Evolutionary conservation across 1,140 invertebrate genomes (phyloP).

Genomic region (Drosophila chauvacae): DNA sequence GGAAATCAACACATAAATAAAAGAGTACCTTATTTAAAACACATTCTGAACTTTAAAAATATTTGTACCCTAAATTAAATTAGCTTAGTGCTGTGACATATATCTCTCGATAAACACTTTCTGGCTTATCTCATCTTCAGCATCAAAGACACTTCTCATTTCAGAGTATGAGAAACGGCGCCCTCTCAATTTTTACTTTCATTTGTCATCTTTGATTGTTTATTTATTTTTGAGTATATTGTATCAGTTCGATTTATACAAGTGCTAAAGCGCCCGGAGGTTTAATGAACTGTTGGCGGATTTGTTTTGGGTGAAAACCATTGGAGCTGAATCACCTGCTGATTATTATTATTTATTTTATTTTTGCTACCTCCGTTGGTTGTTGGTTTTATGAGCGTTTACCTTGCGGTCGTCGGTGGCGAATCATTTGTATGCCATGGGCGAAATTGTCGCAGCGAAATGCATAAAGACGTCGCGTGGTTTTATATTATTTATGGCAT

Average conservation of each 20-base stretch:
- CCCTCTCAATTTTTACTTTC: slow-evolving; percentile 58
- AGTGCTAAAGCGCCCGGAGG: slow-evolving; percentile 44
- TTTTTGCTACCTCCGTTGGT: slow-evolving; percentile 21
- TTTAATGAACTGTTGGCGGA: slow-evolving; percentile 74
- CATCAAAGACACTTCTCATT: slow-evolving; percentile 21
- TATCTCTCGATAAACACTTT: slow-evolving; percentile 7
- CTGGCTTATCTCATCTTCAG: neutral
- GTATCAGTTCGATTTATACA: slow-evolving; percentile 64
- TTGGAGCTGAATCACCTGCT: slow-evolving; percentile 61
- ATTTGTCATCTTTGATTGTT: slow-evolving; percentile 65
- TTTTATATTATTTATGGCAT: slow-evolving; percentile 66
- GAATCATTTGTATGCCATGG: slow-evolving; percentile 69
- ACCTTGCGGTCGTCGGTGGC: slow-evolving; percentile 51
- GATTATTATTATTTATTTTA: slow-evolving; percentile 33
- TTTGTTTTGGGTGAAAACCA: slow-evolving; percentile 75
- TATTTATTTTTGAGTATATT: slow-evolving; percentile 61
- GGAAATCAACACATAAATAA: neutral
- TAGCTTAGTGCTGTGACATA: slow-evolving; percentile 2
- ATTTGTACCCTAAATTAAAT: slow-evolving; percentile 1
- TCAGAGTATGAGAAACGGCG: slow-evolving; percentile 51
- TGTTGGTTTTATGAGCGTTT: slow-evolving; percentile 54
- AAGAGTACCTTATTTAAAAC: slow-evolving; percentile 5
- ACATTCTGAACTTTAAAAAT: neutral
- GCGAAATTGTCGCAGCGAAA: slow-evolving; percentile 64
- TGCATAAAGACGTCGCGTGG: slow-evolving; percentile 37